Base-by-base conservation (phyloP, 2,797 vertebrate species). In the Xiphorhynchus erythropygius region DNA sequence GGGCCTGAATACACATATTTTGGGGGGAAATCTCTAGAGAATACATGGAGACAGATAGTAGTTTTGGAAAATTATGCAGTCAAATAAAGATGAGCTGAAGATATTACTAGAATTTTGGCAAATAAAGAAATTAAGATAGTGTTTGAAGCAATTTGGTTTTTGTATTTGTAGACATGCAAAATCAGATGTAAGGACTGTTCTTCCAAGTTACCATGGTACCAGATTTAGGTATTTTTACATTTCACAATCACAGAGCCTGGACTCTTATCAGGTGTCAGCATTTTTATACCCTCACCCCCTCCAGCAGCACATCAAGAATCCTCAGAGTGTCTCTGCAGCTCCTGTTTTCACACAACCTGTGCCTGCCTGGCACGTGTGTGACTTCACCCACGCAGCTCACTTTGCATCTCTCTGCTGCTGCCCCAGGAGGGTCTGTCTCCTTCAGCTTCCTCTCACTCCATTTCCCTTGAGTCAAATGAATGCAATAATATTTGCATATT, bases 141-240 rank as follows among this genome's bases (percentile, higher is more conserved):
- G 23, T 50, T 84, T 71, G 78, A 89, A 88, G 68, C 47, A 52
- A 33, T 18, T 82, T 59, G 33, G 1, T 70, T 93, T 70, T 84
- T 33, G 0, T 57, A 33, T 83, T 79, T 80, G 68, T 80, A 83
- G 74, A 68, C 60, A 82, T 84, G 78, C 33, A 87, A 90, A 81
- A 63, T 47, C 59, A 88, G 13, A 46, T 86, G 41, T n/a, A 87
- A 82, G 56, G 73, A 59, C 30, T 19, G 28, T 64, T 84, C 70
- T 93, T 86, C 77, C 77, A 78, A 71, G 83, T 95, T 84, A 82
- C 87, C 67, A 79, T 90, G 80, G 83, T 79, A 87, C 68, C 90
- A 73, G 42, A 55, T 83, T 49, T 53, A 65, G 73, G 33, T 90
- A 62, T 86, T 75, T 88, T 65, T 84, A 46, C 18, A 24, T 71